Base-by-base conservation (phyloP, 2,113 vertebrate genomes). In the Cheirogaleus medius region DNA sequence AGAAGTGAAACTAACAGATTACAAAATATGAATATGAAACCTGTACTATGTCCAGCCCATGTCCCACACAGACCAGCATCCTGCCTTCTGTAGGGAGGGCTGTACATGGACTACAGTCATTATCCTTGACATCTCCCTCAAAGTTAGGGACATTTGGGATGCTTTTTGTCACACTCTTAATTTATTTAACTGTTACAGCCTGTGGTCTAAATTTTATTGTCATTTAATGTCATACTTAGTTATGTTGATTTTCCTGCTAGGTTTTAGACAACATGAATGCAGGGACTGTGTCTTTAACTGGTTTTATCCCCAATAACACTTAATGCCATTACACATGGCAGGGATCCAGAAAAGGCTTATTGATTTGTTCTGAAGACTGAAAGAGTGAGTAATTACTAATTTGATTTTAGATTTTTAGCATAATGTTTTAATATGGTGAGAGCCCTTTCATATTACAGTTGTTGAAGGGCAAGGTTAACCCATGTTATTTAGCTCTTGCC, bases 1-100 rank as follows among this genome's bases (percentile, higher is more conserved):
- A 76, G 49, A 96, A 90, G 42, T 85, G 82, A 96, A 86, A 73
- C 42, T 85, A 93, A 29, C 44, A 83, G 54, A 23, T 94, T 14
- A 68, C 63, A 71, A 81, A 80, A 69, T 85, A 18, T 69, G 64
- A 49, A 74, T 60, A 54, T 58, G 56, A 95, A 39, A 87, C 6
- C 42, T 86, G 27, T 60, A n/a, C 37, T 76, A 0, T 87, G 42
- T 89, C 78, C 60, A 90, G 15, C 14, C 54, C 21, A 2, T 29
- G 34, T 32, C 54, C 34, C 42, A 21, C 42, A 69, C 63, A 91
- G 17, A 91, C 23, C 52, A 74, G 54, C 32, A 37, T 71, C 71
- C 58, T 60, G 27, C n/a, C 44, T 80, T 42, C 32, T 76, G 4
- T 21, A 76, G 6, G 8, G 56, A 56, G 14, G 14, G 20, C 63